Base-by-base conservation (phyloP, 1,140 invertebrate genomes). In the Lordiphosa mommai region DNA sequence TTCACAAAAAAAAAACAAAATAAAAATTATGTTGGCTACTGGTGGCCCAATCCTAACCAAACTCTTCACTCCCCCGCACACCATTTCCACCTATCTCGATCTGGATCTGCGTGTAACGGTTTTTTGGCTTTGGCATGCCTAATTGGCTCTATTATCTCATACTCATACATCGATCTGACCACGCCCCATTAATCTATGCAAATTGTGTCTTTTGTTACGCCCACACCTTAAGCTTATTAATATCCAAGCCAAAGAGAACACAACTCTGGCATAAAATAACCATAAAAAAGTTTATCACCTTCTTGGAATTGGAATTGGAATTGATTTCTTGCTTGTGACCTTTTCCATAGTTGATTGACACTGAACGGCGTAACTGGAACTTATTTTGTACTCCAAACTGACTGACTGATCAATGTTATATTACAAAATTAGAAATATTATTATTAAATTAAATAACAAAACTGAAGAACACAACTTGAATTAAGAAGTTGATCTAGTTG, bases 161-260 rank as follows among this genome's bases (percentile, higher is more conserved):
- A 41, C 9, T 10, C 17, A 23, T 10, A 57, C 53, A 58, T 41
- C 43, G 13, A 46, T 14, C 30, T 32, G 52, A 41, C 48, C 56
- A 27, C 29, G 17, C 44, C 47, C 43, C 44, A 27, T 27, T 48
- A 38, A 57, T 49, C 50, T 79, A 80, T 80, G 76, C 76, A 71
- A 80, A 80, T 80, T 71, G 66, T 82, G 66, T 71, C 74, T 76
- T 50, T 80, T 80, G 66, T 82, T 80, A 82, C 76, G 76, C 74
- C 74, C 71, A 80, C 74, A 48, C 74, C 40, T 38, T 9, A 27
- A 40, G 6, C 8, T 27, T 43, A 43, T 43, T 10, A 43, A 43
- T 43, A 23, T 6, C 20, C 20, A 4, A 23, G 4, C 6, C 17
- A 40, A 20, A 20, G 9, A n/a, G 17, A 20, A 40, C 10, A 8